phyloP scores from a whole-genome alignment of 2,113 vertebrate species.

The Lonchura striata region DNA sequence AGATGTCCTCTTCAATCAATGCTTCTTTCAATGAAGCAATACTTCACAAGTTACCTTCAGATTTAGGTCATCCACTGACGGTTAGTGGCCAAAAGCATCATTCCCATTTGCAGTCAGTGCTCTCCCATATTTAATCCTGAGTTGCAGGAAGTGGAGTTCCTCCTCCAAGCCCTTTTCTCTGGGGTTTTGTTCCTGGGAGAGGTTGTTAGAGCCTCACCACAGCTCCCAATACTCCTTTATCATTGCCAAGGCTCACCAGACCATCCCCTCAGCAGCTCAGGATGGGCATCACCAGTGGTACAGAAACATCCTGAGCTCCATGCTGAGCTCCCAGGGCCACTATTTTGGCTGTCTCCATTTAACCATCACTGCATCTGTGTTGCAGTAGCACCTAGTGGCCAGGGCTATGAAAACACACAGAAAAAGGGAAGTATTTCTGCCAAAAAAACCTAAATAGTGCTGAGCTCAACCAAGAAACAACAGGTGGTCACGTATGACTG shows the following conservation, averaged over 20 bases:
- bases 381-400: conserved; percentile 67
- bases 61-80: rapidly evolving
- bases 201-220: not conserved
- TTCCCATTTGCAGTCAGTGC: not conserved
- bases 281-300: not conserved
- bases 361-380: conserved; percentile 20
- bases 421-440: not conserved
- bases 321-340: not conserved
- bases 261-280: not conserved
- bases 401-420: conserved; percentile 35
- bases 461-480: conserved; percentile 29
- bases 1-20: not conserved
- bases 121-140: not conserved
- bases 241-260: not conserved
- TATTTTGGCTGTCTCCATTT: not conserved
- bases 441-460: not conserved
- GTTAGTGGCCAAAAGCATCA: not conserved
- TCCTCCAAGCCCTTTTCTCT: not conserved
- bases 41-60: not conserved
- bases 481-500: conserved; percentile 38
- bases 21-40: not conserved
- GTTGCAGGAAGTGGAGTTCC: not conserved
- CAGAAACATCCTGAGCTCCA: not conserved
- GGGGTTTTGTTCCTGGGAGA: not conserved
- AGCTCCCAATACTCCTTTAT: not conserved